Base-by-base conservation (phyloP, 92 coral and sea anemone species). In the Palythoa caribaeorum region DNA sequence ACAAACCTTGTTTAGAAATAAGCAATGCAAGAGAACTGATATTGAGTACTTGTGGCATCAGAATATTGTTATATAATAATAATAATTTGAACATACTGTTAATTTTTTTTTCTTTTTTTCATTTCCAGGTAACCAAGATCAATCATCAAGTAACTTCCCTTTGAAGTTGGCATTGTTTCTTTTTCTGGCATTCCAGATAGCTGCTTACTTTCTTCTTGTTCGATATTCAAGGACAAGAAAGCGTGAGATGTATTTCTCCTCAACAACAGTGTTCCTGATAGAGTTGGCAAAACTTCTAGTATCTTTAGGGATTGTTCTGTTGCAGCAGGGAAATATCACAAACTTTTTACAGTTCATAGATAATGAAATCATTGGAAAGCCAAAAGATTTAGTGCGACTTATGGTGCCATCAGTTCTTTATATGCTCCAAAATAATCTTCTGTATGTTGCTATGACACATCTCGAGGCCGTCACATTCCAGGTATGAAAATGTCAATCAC, bases 401-500 rank as follows among this genome's bases (percentile, higher is more conserved):
- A 88, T 91, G 39, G 76, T 94, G 9, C 96, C 98, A 13, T 92
- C 98, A 13, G 80, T 94, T 57, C 88, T 94, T 12, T 94, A 94
- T 76, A 90, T 93, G 28, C 36, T 94, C 66, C 98, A 94, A 71
- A 94, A 94, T 62, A 94, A 94, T 79, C 92, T 94, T 13, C 88
- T 93, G 16, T 94, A 94, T 76, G 73, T 93, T 66, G 98, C 94
- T 50, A 94, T 94, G 94, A 89, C 96, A 8, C 95, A 94, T 79
- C 87, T 94, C 28, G 98, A 94, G 37, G 95, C 96, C 38, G 93
- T 94, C 20, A 93, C 98, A 21, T 94, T 93, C 84, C 98, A 94
- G 95, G 98, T 94, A 85, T 53, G 80, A 60, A 38, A 40, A 44
- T 2, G 50, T 44, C 50, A 44, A 44, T 2, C 50, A 4, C 6